Evolutionary conservation across 2,797 vertebrate species (phyloP), one percentile per base, ranked within the genome.

Genomic region (Etheostoma nigrum): DNA sequence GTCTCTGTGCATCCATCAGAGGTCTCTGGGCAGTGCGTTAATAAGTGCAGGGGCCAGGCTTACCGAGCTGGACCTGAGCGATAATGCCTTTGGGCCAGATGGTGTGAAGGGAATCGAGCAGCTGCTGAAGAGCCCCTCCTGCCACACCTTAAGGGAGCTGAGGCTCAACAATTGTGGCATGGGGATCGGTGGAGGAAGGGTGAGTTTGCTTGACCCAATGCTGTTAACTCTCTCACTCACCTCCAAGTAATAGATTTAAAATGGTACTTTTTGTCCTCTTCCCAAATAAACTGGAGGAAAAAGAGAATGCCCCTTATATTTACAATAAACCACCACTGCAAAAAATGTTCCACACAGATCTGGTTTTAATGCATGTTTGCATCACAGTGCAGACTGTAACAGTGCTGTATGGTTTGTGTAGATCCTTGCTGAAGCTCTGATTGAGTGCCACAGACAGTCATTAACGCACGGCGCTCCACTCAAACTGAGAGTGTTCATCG

Each of bases 131-230:
- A 99, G 98, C 70, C 80, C 96, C 0, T 79, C 94, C 0, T 99
- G 98, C 88, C 97, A 97, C 92, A 96, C 94, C 0, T 82, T 99
- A 14, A 93, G 93, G 42, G 96, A 97, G 16, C 95, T 99, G 53
- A 96, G 94, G 78, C 96, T 99, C 73, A 99, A 99, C 93, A 99
- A 99, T 89, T 99, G 98, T 78, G 98, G 98, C 82, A 96, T 99
- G 97, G 98, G 98, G 67, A 96, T 97, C 9, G 98, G 97, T 49
- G 98, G 98, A 48, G 98, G 98, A 83, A 97, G 96, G 96, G 98
- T 97, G 90, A 92, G 82, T 5, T 54, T 42, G 30, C 47, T 40
- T 33, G 10, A 58, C 18, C n/a, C 2, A 40, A 36, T 3, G 0
- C 6, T 23, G 5, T 42, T 14, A 51, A 36, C 18, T 23, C 12